Conservation (phyloP, 2,888 invertebrate species). For the Acanthosepion esculentum region DNA sequence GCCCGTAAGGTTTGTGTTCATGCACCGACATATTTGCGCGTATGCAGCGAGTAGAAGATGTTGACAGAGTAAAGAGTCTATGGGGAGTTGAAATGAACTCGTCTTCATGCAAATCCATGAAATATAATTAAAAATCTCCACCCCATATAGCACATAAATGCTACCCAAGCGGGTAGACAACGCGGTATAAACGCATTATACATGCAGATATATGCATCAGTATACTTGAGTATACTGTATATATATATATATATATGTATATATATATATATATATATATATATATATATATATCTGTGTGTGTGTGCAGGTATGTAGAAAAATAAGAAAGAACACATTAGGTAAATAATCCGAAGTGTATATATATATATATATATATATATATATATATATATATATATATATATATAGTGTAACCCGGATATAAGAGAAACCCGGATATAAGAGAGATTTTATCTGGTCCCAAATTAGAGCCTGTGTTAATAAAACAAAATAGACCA, state of each 20-base stretch:
- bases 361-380: background rate
- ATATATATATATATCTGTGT: background rate
- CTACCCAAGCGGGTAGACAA: background rate
- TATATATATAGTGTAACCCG: too few relatives aligned
- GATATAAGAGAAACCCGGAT: too few relatives aligned
- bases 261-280: background rate
- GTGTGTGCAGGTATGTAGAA: too few relatives aligned
- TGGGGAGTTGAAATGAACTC: background rate
- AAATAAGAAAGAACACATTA: too few relatives aligned
- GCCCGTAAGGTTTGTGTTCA: background rate
- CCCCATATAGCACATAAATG: background rate
- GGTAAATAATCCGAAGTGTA: too few relatives aligned
- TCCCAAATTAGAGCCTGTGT: too few relatives aligned
- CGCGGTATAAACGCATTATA: background rate
- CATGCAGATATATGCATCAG: accelerated
- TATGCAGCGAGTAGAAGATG: background rate
- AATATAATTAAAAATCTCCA: background rate
- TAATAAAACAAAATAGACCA: too few relatives aligned
- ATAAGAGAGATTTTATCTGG: too few relatives aligned
- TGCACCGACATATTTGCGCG: background rate
- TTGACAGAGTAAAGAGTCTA: too few relatives aligned
- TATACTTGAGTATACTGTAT: background rate
- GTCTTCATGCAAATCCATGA: background rate
- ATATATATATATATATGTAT: background rate
- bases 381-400: background rate